Conservation (phyloP, 2,113 vertebrate genomes). For the Cololabis saira region DNA sequence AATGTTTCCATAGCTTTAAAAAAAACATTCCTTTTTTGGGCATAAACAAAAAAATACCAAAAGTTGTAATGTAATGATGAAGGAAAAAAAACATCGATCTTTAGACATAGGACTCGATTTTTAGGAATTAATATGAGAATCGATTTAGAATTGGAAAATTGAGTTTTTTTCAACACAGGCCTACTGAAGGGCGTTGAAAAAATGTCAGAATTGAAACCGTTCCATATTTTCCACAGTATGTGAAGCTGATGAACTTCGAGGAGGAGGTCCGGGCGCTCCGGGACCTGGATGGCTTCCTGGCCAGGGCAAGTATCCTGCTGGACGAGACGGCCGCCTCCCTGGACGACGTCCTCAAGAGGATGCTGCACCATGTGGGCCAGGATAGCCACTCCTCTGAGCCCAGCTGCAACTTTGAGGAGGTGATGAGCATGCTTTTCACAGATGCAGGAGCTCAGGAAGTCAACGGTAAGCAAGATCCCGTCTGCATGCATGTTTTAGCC, state of each 20-base stretch:
- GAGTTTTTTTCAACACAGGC: too few species aligned
- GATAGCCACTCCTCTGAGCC: conserved; percentile 84
- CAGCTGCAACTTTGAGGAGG: conserved; percentile 90
- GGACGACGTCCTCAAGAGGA: conserved; percentile 92
- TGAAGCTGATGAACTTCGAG: conserved; percentile 98
- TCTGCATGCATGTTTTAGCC: neutral
- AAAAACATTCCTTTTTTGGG: too few species aligned
- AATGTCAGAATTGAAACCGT: neutral
- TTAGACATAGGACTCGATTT: too few species aligned
- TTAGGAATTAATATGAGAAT: too few species aligned
- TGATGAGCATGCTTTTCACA: conserved; percentile 96
- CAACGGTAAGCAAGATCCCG: conserved; percentile 82
- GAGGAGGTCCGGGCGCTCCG: conserved; percentile 94
- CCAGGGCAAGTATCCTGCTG: conserved; percentile 91
- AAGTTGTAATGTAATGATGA: too few species aligned
- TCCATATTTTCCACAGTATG: conserved; percentile 81
- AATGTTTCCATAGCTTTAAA: too few species aligned
- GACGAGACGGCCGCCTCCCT: conserved; percentile 92
- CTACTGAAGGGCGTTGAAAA: neutral
- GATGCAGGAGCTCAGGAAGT: conserved; percentile 91
- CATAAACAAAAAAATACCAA: too few species aligned
- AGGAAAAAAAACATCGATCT: too few species aligned
- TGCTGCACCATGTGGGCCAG: conserved; percentile 90
- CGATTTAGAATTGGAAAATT: too few species aligned
- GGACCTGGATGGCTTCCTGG: conserved; percentile 94